phyloP scores from a whole-genome alignment of 2,113 vertebrate genomes.

The Hyaena hyaena region DNA sequence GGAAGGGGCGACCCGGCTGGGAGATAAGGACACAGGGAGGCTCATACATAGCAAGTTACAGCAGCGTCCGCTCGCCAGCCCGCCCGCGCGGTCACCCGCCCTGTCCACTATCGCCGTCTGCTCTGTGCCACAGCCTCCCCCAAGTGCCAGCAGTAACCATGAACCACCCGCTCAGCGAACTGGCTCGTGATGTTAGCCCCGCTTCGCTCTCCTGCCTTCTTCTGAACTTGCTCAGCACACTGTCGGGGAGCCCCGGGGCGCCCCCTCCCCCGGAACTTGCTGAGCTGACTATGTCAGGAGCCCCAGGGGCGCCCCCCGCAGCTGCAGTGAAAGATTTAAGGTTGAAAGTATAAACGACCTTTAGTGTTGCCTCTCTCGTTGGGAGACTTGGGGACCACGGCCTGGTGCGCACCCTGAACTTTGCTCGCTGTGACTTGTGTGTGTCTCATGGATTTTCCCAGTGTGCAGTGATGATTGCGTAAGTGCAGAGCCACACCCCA shows the following conservation, averaged over 20 bases:
- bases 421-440: no score
- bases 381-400: neutral
- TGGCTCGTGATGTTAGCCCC: rapidly evolving
- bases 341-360: neutral
- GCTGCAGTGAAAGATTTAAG: no score
- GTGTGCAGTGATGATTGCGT: rapidly evolving
- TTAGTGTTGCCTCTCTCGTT: no score
- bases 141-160: neutral
- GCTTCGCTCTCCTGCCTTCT: rapidly evolving
- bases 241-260: no score
- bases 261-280: rapidly evolving
- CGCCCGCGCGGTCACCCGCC: neutral
- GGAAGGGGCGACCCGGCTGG: neutral
- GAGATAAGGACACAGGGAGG: no score
- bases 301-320: rapidly evolving
- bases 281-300: rapidly evolving
- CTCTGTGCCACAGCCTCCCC: neutral
- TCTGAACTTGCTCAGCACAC: rapidly evolving
- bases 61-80: no score
- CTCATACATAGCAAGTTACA: no score
- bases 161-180: neutral
- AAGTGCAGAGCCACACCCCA: neutral
- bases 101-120: no score
- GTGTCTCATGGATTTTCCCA: neutral
- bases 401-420: rapidly evolving